A percentile compares a stretch with the other conserved stretches of the same genome.
Conservation (phyloP, 2,797 vertebrate species). For the Notoglanidium macrostoma region DNA sequence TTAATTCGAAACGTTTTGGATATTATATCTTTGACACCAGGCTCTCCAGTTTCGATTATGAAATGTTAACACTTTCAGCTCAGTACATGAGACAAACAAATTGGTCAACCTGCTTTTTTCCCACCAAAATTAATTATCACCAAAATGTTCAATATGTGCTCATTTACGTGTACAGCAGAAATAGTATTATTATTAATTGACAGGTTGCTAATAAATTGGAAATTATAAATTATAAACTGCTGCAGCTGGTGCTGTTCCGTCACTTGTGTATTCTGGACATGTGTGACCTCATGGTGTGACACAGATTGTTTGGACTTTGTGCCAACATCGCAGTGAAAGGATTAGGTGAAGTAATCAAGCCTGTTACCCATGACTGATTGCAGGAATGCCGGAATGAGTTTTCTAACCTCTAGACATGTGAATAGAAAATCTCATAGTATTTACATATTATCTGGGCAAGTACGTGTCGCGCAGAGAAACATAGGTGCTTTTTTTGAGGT, state of each 20-base stretch:
- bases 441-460: neutral
- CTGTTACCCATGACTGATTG: conserved; percentile 50
- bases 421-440: neutral
- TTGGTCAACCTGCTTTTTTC: neutral
- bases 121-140: neutral
- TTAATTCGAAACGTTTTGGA: neutral
- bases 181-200: neutral
- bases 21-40: neutral
- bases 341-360: conserved; percentile 55
- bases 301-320: conserved; percentile 31
- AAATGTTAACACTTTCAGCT: neutral
- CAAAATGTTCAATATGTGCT: neutral
- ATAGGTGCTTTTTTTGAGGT: neutral
- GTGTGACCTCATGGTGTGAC: conserved; percentile 13
- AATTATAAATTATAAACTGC: neutral
- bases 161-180: neutral
- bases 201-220: neutral
- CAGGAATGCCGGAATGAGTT: neutral
- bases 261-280: conserved; percentile 18
- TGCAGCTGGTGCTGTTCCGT: neutral
- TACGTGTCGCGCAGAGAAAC: neutral
- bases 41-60: neutral
- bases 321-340: conserved; percentile 50
- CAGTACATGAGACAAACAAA: neutral
- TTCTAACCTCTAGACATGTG: neutral